Evolutionary conservation across 2,888 invertebrate genomes (phyloP), one percentile per base, ranked within the genome.

Genomic region (Andrena trimmerana): DNA sequence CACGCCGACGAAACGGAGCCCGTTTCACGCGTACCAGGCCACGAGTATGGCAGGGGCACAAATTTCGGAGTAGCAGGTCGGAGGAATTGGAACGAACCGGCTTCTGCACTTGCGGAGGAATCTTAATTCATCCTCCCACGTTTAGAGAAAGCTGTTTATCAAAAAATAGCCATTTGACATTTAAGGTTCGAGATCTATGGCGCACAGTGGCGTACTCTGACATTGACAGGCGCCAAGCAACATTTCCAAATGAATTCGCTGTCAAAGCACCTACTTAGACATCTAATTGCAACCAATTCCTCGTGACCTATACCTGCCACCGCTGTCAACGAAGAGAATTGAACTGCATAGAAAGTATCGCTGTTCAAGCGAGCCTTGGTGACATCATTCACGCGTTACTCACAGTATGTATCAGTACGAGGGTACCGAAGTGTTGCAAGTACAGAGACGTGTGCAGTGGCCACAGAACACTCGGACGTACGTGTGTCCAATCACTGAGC

Each of bases 31-130:
- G 59, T 54, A 59, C 42, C 54, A 54, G 31, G 63, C 70, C 63
- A 57, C 50, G 31, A 20, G 33, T 10, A 27, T 27, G n/a, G 27
- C 31, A 27, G 20, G 29, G 48, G 2, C 4, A 33, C 27, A 31
- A 68, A 48, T 62, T 67, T 67, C 10, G 20, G 33, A 68, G 57
- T 20, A 62, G 20, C 31, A 59, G 74, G 36, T 36, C 78, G 31
- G 27, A 36, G 33, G 42, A 57, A 65, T 33, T 36, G 1, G 24
- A 8, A 20, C 20, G 29, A 42, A 66, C 42, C 27, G 10, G 8
- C 13, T 60, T 29, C 16, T 1, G 50, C 6, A 36, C 29, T 36
- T 13, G 2, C 20, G 1, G 31, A 2, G 13, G 27, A 63, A 54
- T 42, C 1, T 62, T 69, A 52, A 75, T 72, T 57, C 3, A 13